A percentile compares a stretch with the other conserved stretches of the same genome.
phyloP scores from a whole-genome alignment of 2,888 invertebrate species.

The Microctonus aethiopoides region DNA sequence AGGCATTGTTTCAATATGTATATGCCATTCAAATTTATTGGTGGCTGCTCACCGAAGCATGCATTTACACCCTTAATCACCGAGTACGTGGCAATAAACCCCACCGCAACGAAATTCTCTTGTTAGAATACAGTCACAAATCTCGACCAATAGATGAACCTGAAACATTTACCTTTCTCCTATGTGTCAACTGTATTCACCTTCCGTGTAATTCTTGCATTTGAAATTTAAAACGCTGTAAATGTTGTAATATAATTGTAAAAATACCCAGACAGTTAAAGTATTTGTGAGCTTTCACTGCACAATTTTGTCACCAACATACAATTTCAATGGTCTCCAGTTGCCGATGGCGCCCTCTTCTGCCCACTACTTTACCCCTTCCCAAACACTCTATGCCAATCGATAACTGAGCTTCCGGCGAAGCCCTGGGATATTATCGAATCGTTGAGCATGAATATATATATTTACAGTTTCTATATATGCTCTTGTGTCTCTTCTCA shows the following conservation, averaged over 20 bases:
- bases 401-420: slow-evolving; percentile 32
- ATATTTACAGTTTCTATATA: not conserved
- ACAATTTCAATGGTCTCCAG: slow-evolving; percentile 13
- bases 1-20: slow-evolving; percentile 39
- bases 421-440: slow-evolving; percentile 33
- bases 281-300: not conserved
- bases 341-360: slow-evolving; percentile 16
- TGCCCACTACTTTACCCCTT: slow-evolving; percentile 11
- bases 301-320: not conserved
- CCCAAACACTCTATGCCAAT: slow-evolving; percentile 28
- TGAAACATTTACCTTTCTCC: slow-evolving; percentile 13
- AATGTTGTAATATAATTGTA: slow-evolving; percentile 16
- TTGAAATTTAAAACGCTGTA: slow-evolving; percentile 18
- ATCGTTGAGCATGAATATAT: slow-evolving; percentile 21
- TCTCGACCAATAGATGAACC: slow-evolving; percentile 40
- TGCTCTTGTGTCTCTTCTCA: not conserved
- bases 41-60: slow-evolving; percentile 40
- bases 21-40: slow-evolving; percentile 40
- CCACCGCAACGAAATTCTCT: slow-evolving; percentile 35
- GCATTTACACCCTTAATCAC: slow-evolving; percentile 43
- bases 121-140: slow-evolving; percentile 28
- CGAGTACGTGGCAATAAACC: slow-evolving; percentile 42
- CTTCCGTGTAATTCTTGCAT: slow-evolving; percentile 15
- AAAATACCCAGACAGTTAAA: not conserved
- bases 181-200: slow-evolving; percentile 17